Evolutionary conservation across 2,113 vertebrate species (phyloP), one percentile per base, ranked within the genome.

Genomic region (Neogale vison): DNA sequence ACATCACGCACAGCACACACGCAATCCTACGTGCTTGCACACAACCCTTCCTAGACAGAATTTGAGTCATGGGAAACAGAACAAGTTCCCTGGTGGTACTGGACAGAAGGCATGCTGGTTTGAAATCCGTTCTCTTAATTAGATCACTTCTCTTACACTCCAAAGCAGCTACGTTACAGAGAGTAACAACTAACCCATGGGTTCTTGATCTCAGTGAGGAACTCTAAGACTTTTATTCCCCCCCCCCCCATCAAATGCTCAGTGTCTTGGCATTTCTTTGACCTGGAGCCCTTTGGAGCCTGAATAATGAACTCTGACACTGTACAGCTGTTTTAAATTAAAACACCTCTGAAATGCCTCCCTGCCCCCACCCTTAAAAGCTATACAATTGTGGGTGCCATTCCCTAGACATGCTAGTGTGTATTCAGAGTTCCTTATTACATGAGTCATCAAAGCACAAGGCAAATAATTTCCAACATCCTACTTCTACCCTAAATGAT

Each of bases 311-410:
- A 97, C 97, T 98, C 96, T 97, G 92, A 96, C 29, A 10, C 97
- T 98, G 98, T 98, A 98, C 79, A 98, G 96, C 98, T 97, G 92
- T 97, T 98, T 97, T 97, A 98, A 98, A 97, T 98, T 98, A 97
- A 97, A 96, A 89, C 80, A 96, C 97, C 97, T 97, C 97, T 97
- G 96, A 80, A 69, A 71, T 77, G 50, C 0, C 17, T 47, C 26
- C 24, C 18, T 29, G 21, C 3, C 8, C 2, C 5, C 0, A 24
- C n/a, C 34, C 3, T 20, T 88, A 90, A 97, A 97, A 97, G 85
- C 82, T 94, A 88, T 90, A 80, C 83, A 79, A 79, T 88, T 97
- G 11, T 89, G 90, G 95, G 89, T 93, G 42, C 93, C 87, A 81
- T 89, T 98, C 96, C 96, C 97, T 96, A 93, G 97, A 85, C 90